phyloP scores from a whole-genome alignment of 2,113 vertebrate species.

The Oreochromis tanganicae region DNA sequence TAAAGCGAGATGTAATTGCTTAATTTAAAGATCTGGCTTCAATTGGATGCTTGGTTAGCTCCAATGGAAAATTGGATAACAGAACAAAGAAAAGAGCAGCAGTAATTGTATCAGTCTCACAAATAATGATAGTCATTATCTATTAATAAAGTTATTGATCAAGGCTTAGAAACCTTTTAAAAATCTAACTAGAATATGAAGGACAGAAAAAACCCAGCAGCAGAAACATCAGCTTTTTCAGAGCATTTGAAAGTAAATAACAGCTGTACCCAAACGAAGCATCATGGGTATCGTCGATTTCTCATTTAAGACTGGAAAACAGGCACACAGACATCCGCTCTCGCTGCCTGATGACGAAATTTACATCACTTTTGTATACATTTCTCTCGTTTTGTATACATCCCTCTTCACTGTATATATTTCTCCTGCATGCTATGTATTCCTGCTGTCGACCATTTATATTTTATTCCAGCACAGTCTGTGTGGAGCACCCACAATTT shows the following conservation, averaged over 20 bases:
- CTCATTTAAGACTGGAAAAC: neutral
- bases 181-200: neutral
- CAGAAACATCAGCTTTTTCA: neutral
- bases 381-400: neutral
- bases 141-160: neutral
- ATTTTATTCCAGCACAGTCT: neutral
- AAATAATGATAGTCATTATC: neutral
- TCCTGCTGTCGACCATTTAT: neutral
- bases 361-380: neutral
- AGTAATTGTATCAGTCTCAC: neutral
- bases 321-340: neutral
- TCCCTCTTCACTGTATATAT: neutral
- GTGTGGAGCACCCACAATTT: neutral
- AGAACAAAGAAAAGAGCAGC: neutral
- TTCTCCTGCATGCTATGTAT: neutral
- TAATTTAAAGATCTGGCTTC: neutral
- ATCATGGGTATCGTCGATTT: neutral
- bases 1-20: neutral
- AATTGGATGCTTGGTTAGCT: slow-evolving; percentile 19
- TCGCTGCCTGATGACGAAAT: neutral
- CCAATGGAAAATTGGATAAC: neutral
- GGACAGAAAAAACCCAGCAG: neutral
- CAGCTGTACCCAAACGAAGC: neutral
- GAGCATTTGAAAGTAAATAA: neutral
- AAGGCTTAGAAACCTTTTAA: neutral